A percentile compares a stretch with the other conserved stretches of the same genome.
Evolutionary conservation across 2,113 vertebrate genomes (phyloP).

Genomic region (Corvus cornix): DNA sequence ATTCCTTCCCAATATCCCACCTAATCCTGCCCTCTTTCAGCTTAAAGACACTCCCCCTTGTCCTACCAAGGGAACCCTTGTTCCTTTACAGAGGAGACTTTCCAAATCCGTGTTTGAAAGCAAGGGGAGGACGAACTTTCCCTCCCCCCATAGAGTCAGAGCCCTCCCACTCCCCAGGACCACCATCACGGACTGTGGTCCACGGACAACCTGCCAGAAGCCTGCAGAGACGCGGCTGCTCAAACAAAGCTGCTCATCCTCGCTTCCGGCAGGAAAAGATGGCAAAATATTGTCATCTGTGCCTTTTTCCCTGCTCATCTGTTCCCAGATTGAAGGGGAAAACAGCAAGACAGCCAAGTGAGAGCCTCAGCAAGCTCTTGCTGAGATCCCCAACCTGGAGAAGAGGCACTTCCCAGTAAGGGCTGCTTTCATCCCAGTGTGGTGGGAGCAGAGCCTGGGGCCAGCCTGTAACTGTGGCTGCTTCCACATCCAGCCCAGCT

Average conservation of each 20-base stretch:
- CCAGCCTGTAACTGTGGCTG: not conserved
- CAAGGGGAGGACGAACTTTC: not conserved
- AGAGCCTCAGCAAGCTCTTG: not conserved
- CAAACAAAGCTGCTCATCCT: not conserved
- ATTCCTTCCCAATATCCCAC: not conserved
- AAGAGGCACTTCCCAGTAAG: not conserved
- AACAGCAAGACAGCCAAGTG: not conserved
- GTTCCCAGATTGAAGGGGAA: not conserved
- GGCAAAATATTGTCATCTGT: not conserved
- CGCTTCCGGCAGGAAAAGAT: not conserved
- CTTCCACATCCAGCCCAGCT: not conserved
- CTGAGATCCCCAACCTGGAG: not conserved
- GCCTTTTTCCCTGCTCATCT: not conserved
- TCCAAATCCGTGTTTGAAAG: not conserved
- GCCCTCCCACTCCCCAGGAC: not conserved
- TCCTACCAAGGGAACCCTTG: not conserved
- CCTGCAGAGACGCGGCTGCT: not conserved
- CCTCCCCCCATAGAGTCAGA: accelerated
- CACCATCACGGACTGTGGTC: accelerated
- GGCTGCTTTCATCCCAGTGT: not conserved
- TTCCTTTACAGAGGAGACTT: not conserved
- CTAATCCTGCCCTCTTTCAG: not conserved
- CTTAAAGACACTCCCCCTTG: not conserved
- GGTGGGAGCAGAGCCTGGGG: not conserved
- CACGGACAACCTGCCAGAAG: not conserved